These are phyloP conservation scores for Volucella zonaria DNA, from an alignment of 2,888 invertebrate species.

Conservation along the genomic window DNA sequence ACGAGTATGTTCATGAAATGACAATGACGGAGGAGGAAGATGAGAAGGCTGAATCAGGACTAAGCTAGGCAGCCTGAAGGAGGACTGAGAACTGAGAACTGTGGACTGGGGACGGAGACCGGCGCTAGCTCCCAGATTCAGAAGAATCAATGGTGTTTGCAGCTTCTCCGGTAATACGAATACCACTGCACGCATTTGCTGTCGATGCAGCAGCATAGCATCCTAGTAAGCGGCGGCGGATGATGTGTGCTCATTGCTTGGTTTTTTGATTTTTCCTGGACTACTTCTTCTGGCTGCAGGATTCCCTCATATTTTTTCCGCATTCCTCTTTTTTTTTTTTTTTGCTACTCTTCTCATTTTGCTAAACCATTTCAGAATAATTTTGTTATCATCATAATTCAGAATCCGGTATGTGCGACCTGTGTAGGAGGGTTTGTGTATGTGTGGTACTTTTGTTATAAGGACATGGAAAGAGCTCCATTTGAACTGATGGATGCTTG, in stretches of 20 bases:
- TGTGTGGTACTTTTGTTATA: conserved; percentile 45
- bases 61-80: conserved; percentile 1
- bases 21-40: conserved; percentile 36
- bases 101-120: neutral
- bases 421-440: conserved; percentile 6
- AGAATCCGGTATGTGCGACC: conserved; percentile 49
- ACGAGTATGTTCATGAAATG: conserved; percentile 47
- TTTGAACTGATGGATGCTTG: conserved; percentile 1
- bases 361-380: conserved; percentile 55
- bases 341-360: conserved; percentile 15
- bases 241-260: conserved; percentile 21
- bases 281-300: conserved; percentile 38
- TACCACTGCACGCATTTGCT: conserved; percentile 49
- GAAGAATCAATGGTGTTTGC: conserved; percentile 58
- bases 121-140: conserved; percentile 45
- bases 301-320: neutral
- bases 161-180: conserved; percentile 24
- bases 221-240: conserved; percentile 38
- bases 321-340: conserved; percentile 15
- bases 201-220: conserved; percentile 22
- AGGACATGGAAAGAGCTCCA: conserved; percentile 38
- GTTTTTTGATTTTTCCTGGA: conserved; percentile 55
- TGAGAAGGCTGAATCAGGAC: conserved; percentile 20
- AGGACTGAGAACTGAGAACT: conserved; percentile 17
- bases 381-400: conserved; percentile 64